Conservation (phyloP, 2,113 vertebrate species). For the Catharus fuscescens region DNA sequence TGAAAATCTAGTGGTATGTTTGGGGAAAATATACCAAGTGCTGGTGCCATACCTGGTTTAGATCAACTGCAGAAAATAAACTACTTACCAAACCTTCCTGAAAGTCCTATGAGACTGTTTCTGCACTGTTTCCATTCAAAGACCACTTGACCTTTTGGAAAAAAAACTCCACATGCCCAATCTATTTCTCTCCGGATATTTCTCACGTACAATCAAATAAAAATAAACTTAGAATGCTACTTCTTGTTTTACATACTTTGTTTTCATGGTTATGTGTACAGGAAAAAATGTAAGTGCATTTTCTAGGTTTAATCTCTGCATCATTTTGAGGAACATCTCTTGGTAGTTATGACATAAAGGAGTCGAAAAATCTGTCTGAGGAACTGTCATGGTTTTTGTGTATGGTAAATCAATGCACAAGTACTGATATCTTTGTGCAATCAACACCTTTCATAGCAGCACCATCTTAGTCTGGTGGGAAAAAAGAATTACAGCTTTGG, state of each 20-base stretch:
- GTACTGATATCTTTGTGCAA: not conserved
- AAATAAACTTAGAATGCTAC: not conserved
- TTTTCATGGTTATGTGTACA: not conserved
- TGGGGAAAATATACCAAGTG: constrained; percentile 3
- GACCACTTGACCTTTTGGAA: constrained; percentile 40
- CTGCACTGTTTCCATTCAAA: not conserved
- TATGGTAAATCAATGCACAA: not conserved
- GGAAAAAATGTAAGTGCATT: not conserved
- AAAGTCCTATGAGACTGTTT: constrained; percentile 15
- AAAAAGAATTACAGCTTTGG: not conserved
- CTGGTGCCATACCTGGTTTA: constrained; percentile 47
- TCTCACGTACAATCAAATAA: not conserved
- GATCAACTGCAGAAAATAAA: constrained; percentile 39
- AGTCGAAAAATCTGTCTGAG: not conserved
- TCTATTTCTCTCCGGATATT: not conserved
- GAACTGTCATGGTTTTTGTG: not conserved
- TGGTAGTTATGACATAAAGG: not conserved
- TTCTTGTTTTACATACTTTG: not conserved
- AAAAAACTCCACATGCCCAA: not conserved
- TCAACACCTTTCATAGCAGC: not conserved
- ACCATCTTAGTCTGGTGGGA: not conserved
- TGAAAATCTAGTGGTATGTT: not conserved
- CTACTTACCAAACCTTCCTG: not conserved
- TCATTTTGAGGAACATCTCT: not conserved
- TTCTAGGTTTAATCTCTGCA: not conserved